A percentile compares a stretch with the other conserved stretches of the same genome.
These are phyloP conservation scores for Lutjanus argentimaculatus DNA, from an alignment of 2,797 vertebrate species.

Conservation along the genomic window DNA sequence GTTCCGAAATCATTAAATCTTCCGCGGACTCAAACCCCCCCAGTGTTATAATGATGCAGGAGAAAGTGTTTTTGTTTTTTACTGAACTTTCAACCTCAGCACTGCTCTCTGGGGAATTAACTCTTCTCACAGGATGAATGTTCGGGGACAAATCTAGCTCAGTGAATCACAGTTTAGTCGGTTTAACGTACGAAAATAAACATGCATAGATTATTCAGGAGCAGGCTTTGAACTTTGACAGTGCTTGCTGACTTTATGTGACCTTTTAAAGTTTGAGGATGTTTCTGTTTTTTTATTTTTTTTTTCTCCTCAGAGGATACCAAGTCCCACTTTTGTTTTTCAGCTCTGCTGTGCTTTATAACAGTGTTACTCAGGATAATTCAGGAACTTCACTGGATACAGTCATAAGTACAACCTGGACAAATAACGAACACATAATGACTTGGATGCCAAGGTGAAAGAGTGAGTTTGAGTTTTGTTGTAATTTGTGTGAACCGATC, in stretches of 20 bases:
- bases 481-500: neutral
- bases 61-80: neutral
- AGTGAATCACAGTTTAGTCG: neutral
- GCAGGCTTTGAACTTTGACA: neutral
- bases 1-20: constrained; percentile 10
- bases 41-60: neutral
- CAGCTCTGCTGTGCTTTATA: neutral
- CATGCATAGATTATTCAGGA: neutral
- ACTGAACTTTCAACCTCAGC: neutral
- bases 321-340: neutral
- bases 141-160: too few species aligned
- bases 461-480: neutral
- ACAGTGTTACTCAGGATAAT: neutral
- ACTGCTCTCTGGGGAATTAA: neutral
- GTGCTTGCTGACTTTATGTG: too few species aligned
- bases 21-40: neutral
- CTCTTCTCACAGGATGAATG: neutral
- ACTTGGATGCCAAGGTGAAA: neutral
- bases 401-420: too few species aligned
- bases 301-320: neutral
- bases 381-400: too few species aligned
- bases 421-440: neutral
- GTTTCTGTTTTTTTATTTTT: neutral
- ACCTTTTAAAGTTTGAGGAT: neutral
- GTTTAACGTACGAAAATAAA: neutral